Conservation (phyloP, 2,797 vertebrate species). For the Propithecus perrieri region DNA sequence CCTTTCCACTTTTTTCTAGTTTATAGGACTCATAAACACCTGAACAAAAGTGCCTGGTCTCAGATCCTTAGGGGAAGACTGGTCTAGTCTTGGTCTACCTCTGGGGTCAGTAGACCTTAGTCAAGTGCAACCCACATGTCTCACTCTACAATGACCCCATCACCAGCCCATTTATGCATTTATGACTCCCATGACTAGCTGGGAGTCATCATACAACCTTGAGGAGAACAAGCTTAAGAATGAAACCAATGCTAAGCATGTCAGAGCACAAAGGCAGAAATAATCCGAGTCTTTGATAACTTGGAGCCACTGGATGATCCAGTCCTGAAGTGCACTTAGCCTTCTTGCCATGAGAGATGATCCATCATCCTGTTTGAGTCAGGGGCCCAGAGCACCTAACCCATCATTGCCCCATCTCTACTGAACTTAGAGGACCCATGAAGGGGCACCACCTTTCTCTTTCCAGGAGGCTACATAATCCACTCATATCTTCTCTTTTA, state of each 20-base stretch:
- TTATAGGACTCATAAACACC: neutral
- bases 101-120: too few species aligned
- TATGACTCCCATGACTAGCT: too few species aligned
- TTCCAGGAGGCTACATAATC: neutral
- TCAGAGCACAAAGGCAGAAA: neutral
- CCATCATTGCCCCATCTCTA: neutral
- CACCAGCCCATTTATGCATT: neutral
- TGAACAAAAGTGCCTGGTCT: neutral
- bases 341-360: neutral
- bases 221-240: neutral
- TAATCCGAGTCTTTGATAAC: neutral
- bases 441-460: neutral
- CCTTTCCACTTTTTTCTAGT: neutral
- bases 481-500: neutral
- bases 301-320: neutral
- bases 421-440: neutral
- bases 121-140: neutral
- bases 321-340: neutral
- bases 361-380: neutral
- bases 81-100: too few species aligned
- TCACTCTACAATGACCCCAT: neutral
- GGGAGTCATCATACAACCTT: neutral
- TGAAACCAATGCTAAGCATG: neutral
- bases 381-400: neutral
- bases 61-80: neutral